Conservation (phyloP, 2,797 vertebrate species). For the Acropternis orthonyx region DNA sequence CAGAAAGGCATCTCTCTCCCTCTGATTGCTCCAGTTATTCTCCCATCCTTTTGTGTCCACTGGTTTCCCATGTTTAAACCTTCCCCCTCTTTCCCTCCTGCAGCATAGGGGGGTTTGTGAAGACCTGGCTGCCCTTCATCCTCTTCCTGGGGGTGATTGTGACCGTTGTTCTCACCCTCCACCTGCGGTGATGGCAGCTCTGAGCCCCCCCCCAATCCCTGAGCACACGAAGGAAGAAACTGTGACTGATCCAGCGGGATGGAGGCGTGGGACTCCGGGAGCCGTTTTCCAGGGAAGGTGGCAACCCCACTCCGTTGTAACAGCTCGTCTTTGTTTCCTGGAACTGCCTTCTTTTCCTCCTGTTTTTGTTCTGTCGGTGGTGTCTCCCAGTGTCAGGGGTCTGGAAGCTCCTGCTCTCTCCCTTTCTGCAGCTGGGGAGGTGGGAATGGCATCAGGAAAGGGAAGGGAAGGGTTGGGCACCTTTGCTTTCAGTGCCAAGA, state of each 20-base stretch:
- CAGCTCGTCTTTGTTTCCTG: constrained; percentile 21
- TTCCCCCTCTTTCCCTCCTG: background rate
- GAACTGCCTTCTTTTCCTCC: constrained; percentile 28
- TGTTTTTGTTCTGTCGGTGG: background rate
- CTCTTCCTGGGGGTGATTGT: constrained; percentile 85
- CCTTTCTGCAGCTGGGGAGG: background rate
- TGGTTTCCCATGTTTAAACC: background rate
- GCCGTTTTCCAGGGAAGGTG: background rate
- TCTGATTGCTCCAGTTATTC: background rate
- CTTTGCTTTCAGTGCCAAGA: background rate
- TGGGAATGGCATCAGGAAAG: background rate
- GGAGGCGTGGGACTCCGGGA: background rate
- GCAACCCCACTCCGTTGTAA: background rate
- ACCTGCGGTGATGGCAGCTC: constrained; percentile 81
- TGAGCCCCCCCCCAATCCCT: background rate
- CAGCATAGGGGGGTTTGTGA: constrained; percentile 89
- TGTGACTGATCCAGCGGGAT: background rate
- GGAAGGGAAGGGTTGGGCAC: background rate
- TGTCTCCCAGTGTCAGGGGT: background rate
- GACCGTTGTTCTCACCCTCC: constrained; percentile 85
- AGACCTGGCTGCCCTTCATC: constrained; percentile 95
- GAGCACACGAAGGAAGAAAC: constrained; percentile 5
- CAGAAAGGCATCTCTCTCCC: background rate
- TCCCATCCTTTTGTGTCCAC: background rate
- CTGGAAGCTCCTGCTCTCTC: background rate